These are phyloP conservation scores for Pseudococcus jackbeardsleyi DNA, from an alignment of 2,888 invertebrate genomes.

Conservation along the genomic window DNA sequence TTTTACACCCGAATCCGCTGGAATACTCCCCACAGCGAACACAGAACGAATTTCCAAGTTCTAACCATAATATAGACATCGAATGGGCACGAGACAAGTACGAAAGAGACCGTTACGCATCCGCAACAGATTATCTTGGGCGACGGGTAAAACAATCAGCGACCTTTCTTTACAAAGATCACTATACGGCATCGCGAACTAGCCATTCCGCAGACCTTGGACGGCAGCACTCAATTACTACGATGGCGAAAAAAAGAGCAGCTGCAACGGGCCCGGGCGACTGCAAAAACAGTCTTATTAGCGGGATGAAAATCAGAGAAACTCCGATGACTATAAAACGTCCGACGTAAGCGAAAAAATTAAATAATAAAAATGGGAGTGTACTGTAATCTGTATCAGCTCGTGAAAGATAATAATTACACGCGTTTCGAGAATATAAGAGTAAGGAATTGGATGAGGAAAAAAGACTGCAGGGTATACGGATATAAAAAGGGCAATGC, in stretches of 20 bases:
- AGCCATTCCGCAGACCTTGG: not conserved
- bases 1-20: no score
- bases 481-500: slow-evolving; percentile 49
- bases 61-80: not conserved
- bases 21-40: no score
- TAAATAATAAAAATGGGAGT: slow-evolving; percentile 58
- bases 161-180: not conserved
- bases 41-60: no score
- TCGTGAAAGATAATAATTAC: slow-evolving; percentile 63
- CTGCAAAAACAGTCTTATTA: slow-evolving; percentile 44
- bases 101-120: not conserved
- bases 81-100: not conserved
- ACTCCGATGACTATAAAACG: slow-evolving; percentile 50
- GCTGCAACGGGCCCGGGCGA: not conserved
- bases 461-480: slow-evolving; percentile 48
- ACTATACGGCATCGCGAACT: not conserved
- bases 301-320: slow-evolving; percentile 43
- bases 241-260: not conserved
- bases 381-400: slow-evolving; percentile 61
- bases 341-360: slow-evolving; percentile 28
- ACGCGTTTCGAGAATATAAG: slow-evolving; percentile 23
- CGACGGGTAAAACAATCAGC: not conserved
- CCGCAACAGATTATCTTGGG: not conserved
- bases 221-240: not conserved
- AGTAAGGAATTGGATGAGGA: not conserved